Conservation (phyloP, 2,888 invertebrate species). For the Ganaspis brasiliensis region DNA sequence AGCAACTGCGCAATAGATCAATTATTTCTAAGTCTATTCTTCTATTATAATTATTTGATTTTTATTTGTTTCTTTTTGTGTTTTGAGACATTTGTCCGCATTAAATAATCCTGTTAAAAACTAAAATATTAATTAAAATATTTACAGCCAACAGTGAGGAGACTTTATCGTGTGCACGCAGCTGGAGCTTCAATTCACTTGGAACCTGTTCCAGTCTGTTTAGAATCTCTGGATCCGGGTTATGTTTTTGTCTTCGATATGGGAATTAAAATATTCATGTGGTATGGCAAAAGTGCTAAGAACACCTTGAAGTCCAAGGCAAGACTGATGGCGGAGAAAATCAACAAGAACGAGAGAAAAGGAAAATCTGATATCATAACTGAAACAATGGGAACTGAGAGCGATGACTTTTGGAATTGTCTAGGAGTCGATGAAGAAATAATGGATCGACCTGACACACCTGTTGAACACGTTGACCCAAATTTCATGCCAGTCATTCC, state of each 20-base stretch:
- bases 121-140: no score
- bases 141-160: constrained; percentile 88
- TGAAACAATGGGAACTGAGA: constrained; percentile 91
- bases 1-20: no score
- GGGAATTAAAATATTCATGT: constrained; percentile 92
- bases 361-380: constrained; percentile 95
- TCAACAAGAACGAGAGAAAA: constrained; percentile 99
- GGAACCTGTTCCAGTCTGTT: constrained; percentile 90
- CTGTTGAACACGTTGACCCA: constrained; percentile 86
- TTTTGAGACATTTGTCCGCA: no score
- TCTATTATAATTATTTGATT: no score
- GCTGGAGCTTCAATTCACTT: constrained; percentile 93
- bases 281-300: constrained; percentile 94
- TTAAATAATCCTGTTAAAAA: no score
- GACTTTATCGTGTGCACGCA: constrained; percentile 94
- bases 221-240: constrained; percentile 91
- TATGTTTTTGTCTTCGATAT: constrained; percentile 96
- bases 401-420: constrained; percentile 91
- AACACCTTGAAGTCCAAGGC: constrained; percentile 94
- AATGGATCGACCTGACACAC: constrained; percentile 72
- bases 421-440: constrained; percentile 83
- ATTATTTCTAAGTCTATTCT: no score
- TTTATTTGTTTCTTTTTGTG: no score
- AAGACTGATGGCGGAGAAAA: constrained; percentile 96
- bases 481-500: constrained; percentile 86